Base-by-base conservation (phyloP, 53 echinoderm and acorn worm genomes). In the Echinarachnius parma region DNA sequence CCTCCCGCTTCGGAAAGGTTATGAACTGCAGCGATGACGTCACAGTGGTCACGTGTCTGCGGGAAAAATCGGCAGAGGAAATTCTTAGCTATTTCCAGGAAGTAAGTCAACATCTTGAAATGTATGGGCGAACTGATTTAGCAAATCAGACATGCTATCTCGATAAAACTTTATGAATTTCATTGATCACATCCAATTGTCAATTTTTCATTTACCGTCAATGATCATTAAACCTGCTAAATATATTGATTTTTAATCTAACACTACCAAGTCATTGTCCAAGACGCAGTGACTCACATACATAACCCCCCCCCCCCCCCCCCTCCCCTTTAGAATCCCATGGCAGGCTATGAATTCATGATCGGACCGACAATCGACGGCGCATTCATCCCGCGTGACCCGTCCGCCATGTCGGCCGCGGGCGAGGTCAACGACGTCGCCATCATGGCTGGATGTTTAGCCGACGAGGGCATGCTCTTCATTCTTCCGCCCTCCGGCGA, bases 341-440 rank as follows among this genome's bases (percentile, higher is more conserved):
- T 39, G 39, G 39, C 39, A 9, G 39, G 39, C 13, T 7, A 9
- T 39, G 7, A 39, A 13, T 39, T 39, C 39, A 13, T 13, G 7
- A 7, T 13, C 7, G 23, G 62, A 16, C 62, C 62, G 4, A n/a
- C 37, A n/a, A 24, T 62, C 10, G 62, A 62, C 15, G 62, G 62
- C 36, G 8, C 2, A 10, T 62, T 62, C 62, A 62, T 62, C 3
- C 62, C 62, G 11, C 62, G 62, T 2, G 62, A 62, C 29, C 62
- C 62, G 11, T 4, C 15, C 7, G 62, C 21, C 35, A 62, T 42
- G 62, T 62, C 21, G 22, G 62, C 22, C 26, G 42, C 26, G 0
- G 62, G 62, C 8, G 62, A 62, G 13, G 37, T 62, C 20, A 62
- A 62, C 42, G 24, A 62, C 25, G 62, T 62, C 10, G 21, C 34